These are phyloP conservation scores for Hydrolagus colliei DNA, from an alignment of 2,797 vertebrate genomes.

Conservation along the genomic window DNA sequence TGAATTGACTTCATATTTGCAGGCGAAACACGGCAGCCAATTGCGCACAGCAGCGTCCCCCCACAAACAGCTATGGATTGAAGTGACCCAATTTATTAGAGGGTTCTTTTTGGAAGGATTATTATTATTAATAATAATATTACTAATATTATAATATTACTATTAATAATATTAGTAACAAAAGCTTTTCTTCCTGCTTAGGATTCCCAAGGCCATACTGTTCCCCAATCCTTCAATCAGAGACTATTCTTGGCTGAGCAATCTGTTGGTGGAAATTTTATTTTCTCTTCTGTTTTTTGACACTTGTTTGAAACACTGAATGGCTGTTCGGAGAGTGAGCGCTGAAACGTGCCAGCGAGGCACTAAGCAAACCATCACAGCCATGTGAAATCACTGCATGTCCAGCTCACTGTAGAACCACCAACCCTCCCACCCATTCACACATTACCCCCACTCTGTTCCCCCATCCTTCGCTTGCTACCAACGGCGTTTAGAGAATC, in stretches of 20 bases:
- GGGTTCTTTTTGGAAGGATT: neutral
- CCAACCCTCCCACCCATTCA: conserved; percentile 57
- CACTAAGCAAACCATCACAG: conserved; percentile 18
- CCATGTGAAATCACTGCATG: no score
- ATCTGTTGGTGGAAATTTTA: neutral
- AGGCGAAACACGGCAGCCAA: no score
- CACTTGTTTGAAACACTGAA: conserved; percentile 17
- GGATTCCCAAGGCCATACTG: neutral
- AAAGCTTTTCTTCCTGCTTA: neutral
- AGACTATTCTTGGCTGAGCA: neutral
- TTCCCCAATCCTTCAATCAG: no score
- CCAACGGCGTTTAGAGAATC: conserved; percentile 48
- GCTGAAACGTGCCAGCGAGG: neutral
- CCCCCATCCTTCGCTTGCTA: conserved; percentile 47
- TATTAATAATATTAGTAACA: conserved; percentile 7
- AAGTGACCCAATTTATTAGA: no score
- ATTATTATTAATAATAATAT: no score
- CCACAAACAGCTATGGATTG: no score
- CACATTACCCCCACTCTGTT: conserved; percentile 48
- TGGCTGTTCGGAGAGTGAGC: neutral
- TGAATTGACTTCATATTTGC: no score
- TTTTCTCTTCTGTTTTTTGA: neutral
- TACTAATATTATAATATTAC: no score
- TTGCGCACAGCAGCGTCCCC: no score
- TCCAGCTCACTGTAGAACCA: no score